Evolutionary conservation across 2,797 vertebrate genomes (phyloP).

Genomic region (Octomys mimax): DNA sequence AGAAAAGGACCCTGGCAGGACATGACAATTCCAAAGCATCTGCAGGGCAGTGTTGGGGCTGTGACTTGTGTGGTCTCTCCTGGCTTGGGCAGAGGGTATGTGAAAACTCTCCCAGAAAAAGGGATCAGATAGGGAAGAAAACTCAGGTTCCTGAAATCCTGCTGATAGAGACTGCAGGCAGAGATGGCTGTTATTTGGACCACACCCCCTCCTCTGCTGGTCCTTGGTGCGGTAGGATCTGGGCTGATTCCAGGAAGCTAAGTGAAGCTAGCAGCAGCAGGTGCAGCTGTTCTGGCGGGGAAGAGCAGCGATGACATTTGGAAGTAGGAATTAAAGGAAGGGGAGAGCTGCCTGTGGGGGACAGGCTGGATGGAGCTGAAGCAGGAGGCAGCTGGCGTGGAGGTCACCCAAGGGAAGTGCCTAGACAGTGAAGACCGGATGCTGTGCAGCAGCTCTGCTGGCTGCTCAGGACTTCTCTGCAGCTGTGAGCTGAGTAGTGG

Average conservation of each 20-base stretch:
- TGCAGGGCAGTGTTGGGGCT: not conserved
- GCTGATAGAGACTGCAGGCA: not conserved
- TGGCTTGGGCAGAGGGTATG: not conserved
- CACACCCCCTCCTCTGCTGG: not conserved
- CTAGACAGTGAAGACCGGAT: not conserved
- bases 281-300: slow-evolving; percentile 41
- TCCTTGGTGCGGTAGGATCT: not conserved
- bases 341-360: not conserved
- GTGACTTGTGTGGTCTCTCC: not conserved
- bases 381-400: slow-evolving; percentile 19
- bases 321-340: not conserved
- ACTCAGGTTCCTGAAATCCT: slow-evolving; percentile 27
- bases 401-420: not conserved
- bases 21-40: not conserved
- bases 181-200: slow-evolving; percentile 36
- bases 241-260: not conserved
- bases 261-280: slow-evolving; percentile 51
- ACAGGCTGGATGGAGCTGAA: not conserved
- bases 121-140: not conserved
- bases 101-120: not conserved
- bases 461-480: not conserved
- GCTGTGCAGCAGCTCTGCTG: not conserved
- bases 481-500: not conserved
- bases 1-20: not conserved
- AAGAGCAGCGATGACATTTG: not conserved